Base-by-base conservation (phyloP, 1,140 invertebrate genomes). In the Cydia strobilella region DNA sequence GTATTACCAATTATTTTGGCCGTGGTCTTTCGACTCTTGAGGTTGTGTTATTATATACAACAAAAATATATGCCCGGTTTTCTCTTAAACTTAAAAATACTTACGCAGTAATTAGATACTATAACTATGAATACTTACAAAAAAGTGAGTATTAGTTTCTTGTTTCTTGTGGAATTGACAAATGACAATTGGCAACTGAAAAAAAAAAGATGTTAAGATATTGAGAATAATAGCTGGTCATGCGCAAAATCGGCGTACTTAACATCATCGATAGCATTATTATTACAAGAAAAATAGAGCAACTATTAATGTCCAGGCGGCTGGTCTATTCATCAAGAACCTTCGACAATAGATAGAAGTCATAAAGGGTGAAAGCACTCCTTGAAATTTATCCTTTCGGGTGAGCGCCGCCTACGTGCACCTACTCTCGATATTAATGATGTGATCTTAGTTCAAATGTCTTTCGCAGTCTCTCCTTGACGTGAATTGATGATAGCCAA, bases 361-460 rank as follows among this genome's bases (percentile, higher is more conserved):
- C 80, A 80, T 86, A 92, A 92, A 91, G 90, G 90, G 89, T 92
- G 81, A 90, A 89, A 88, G 86, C 83, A 85, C 88, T 85, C 82
- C 86, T 84, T 89, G 87, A 89, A 87, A 90, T 85, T 76, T 85
- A 86, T 89, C 84, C 84, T 85, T 86, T 85, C 82, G 81, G 62
- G 71, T 76, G 74, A 81, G 79, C 81, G 76, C 86, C 88, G 90
- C 90, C 90, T 84, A 84, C 88, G 80, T 82, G 84, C 20, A 51
- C 65, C 65, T 84, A 86, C 87, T 84, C 86, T 90, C 84, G 87
- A 90, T 92, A 92, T 92, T 91, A 92, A 92, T 92, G 89, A 91
- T 91, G 86, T 85, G 90, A 90, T 90, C 86, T 90, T 90, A 91
- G 86, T 87, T 88, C 87, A 85, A 88, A 86, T 84, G 86, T 90